phyloP scores from a whole-genome alignment of 2,113 vertebrate genomes.

The Scortum barcoo region DNA sequence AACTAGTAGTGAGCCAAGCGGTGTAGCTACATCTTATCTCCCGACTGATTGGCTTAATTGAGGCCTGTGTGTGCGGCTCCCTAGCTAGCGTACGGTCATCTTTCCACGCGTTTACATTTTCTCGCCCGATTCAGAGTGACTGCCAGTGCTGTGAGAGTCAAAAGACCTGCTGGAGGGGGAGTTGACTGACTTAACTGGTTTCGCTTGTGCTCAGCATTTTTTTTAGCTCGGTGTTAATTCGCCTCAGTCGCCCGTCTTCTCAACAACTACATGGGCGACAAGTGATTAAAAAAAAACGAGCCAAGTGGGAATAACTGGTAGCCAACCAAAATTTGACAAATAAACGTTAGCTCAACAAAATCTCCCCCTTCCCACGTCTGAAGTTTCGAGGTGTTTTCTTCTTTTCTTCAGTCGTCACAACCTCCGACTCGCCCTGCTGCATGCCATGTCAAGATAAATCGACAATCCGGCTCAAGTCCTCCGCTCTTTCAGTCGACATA shows the following conservation, averaged over 20 bases:
- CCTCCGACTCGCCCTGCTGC: constrained; percentile 82
- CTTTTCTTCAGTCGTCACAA: constrained; percentile 86
- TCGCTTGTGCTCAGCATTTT: constrained; percentile 73
- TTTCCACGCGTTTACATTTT: constrained; percentile 80
- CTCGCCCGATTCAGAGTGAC: constrained; percentile 48
- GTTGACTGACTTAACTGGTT: constrained; percentile 59
- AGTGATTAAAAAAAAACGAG: constrained; percentile 2
- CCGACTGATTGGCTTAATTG: constrained; percentile 60
- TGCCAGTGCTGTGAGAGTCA: constrained; percentile 63
- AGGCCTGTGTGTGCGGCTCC: constrained; percentile 58
- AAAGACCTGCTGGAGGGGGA: constrained; percentile 44
- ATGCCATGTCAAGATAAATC: constrained; percentile 99
- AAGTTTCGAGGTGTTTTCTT: constrained; percentile 72
- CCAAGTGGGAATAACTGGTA: constrained; percentile 26
- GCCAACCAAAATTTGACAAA: constrained; percentile 31
- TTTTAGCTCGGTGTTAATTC: constrained; percentile 46
- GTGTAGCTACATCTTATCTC: constrained; percentile 84
- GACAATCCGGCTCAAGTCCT: constrained; percentile 91
- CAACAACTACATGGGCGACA: constrained; percentile 47
- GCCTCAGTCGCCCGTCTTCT: constrained; percentile 43
- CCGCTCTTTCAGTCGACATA: constrained; percentile 90
- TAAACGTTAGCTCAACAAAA: constrained; percentile 41
- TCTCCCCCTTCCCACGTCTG: constrained; percentile 44
- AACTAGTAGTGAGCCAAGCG: constrained; percentile 79
- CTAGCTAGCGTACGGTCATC: constrained; percentile 72